Conservation (phyloP, 2,113 vertebrate species). For the Argyrosomus japonicus region DNA sequence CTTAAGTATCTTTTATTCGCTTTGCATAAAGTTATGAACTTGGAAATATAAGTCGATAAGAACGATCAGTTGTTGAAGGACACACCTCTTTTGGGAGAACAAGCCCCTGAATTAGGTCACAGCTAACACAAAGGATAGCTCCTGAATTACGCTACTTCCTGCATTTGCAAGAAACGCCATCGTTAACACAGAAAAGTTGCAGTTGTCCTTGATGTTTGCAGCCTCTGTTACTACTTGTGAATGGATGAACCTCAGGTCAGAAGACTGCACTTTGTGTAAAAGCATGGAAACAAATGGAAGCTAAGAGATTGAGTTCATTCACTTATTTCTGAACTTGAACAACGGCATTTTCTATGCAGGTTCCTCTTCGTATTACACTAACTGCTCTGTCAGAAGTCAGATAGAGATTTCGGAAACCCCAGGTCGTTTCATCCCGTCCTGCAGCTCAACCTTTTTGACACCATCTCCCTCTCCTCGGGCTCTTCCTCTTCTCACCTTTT, state of each 20-base stretch:
- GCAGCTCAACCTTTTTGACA: neutral
- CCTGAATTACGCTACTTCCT: neutral
- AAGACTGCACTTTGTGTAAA: neutral
- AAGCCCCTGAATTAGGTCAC: neutral
- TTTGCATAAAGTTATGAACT: no score
- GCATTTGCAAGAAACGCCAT: neutral
- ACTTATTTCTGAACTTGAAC: neutral
- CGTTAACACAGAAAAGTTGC: no score
- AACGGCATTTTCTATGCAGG: neutral
- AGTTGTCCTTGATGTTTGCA: no score
- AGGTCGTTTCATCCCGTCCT: neutral
- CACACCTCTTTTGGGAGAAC: neutral
- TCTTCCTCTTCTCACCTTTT: neutral
- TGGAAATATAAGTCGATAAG: no score
- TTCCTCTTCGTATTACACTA: neutral
- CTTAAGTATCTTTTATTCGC: no score
- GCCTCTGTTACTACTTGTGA: no score
- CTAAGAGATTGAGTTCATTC: neutral
- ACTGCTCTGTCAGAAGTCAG: neutral
- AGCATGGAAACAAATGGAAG: neutral
- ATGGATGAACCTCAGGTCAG: no score
- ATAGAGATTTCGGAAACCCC: neutral
- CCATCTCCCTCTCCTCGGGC: neutral
- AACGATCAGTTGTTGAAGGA: no score
- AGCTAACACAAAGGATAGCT: no score